These are phyloP conservation scores for Nothocercus nigrocapillus DNA, from an alignment of 2,113 vertebrate species.

Conservation along the genomic window DNA sequence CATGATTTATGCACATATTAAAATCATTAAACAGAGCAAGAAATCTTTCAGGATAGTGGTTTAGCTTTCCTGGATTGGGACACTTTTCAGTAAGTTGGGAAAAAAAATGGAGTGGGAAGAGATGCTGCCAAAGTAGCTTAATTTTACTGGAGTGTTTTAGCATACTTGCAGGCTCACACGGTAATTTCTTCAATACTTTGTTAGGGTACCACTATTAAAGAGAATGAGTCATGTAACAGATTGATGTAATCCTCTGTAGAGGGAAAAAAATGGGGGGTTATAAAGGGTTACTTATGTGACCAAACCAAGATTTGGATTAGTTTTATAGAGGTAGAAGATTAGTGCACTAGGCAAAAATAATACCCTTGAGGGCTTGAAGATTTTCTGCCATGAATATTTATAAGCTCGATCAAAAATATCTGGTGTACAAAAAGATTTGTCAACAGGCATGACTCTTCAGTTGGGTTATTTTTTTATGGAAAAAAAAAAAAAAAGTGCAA, in stretches of 20 bases:
- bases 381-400: neutral
- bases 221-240: neutral
- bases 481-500: too few species aligned
- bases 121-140: neutral
- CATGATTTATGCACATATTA: neutral
- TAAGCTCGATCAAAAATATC: neutral
- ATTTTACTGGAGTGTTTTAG: neutral
- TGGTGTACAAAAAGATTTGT: neutral
- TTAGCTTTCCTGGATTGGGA: neutral
- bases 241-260: neutral
- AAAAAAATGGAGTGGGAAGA: neutral
- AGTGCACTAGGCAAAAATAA: neutral
- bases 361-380: neutral
- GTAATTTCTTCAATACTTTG: neutral
- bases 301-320: neutral
- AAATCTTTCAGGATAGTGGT: neutral
- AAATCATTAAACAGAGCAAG: neutral
- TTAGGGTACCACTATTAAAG: neutral
- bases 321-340: neutral
- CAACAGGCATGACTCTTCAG: neutral
- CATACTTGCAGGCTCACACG: neutral
- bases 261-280: too few species aligned
- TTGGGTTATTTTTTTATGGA: neutral
- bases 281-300: neutral
- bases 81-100: neutral